A percentile compares a stretch with the other conserved stretches of the same genome.
Evolutionary conservation across 2,113 vertebrate species (phyloP).

Genomic region (Ailuropoda melanoleuca): DNA sequence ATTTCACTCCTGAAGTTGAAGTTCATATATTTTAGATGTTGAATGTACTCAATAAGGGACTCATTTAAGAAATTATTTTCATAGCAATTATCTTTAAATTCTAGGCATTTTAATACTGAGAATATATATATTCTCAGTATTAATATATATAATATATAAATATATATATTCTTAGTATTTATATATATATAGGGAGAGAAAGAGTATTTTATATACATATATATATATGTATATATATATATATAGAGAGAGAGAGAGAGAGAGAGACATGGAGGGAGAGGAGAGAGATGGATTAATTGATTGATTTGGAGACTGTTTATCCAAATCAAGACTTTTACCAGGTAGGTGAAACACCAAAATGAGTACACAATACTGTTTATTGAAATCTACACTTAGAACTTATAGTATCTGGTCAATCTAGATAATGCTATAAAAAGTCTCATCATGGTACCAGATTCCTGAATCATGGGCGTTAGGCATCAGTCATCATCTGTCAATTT

Average conservation of each 20-base stretch:
- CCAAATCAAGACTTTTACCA: not conserved
- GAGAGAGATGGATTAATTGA: not conserved
- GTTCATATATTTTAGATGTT: not conserved
- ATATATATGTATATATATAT: not conserved
- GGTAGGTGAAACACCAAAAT: not conserved
- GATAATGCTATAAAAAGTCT: not conserved
- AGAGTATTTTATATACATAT: too few species aligned
- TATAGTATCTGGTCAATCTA: not conserved
- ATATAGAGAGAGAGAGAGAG: not conserved
- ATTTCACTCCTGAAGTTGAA: not conserved
- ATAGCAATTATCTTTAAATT: not conserved
- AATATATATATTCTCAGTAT: not conserved
- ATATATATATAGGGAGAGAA: not conserved
- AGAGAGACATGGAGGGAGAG: not conserved
- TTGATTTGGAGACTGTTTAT: not conserved
- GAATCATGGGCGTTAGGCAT: not conserved
- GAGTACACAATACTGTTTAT: not conserved
- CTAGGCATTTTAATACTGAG: not conserved
- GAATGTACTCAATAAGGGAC: not conserved
- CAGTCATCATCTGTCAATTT: not conserved
- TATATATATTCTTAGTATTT: too few species aligned
- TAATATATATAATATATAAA: too few species aligned
- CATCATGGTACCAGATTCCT: not conserved
- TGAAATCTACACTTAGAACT: not conserved
- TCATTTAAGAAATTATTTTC: conserved; percentile 26